Base-by-base conservation (phyloP, 2,797 vertebrate species). In the Tokudaia muenninki region DNA sequence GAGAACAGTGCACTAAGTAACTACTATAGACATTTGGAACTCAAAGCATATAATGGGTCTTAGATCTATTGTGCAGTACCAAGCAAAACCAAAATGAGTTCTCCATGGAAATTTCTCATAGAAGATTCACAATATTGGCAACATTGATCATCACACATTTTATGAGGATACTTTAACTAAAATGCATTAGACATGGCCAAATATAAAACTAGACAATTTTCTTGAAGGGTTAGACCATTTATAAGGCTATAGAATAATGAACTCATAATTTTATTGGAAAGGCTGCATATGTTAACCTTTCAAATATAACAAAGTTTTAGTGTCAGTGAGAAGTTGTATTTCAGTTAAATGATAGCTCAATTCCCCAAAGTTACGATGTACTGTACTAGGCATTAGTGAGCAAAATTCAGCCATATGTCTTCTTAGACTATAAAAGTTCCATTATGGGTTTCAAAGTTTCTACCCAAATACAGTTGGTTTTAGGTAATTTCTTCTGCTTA, bases 201-300 rank as follows among this genome's bases (percentile, higher is more conserved):
- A 67, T 24, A 52, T 52, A 41, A 57, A 84, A 55, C n/a, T 70
- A 52, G 52, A 37, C 79, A 41, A 84, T 80, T 67, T 79, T 92
- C 52, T 86, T 67, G 44, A 86, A 74, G 29, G 6, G 13, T 12
- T 52, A 77, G 86, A 63, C 67, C 87, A 86, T 81, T 95, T 81
- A 86, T 77, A 90, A 90, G 50, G 13, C 31, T 86, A 77, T 72
- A 77, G 57, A 97, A 94, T 82, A 92, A 94, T 63, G 19, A 87
- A 87, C 65, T 86, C 86, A 63, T 90, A 80, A 82, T 87, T 94
- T 86, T 47, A 80, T 65, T 82, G 22, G 80, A 92, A 94, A 92
- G 65, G 7, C 13, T 90, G 7, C n/a, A 82, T 77, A 81, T 77
- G 55, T 96, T 96, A 90, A 94, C 50, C 75, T 92, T 95, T 94